A percentile compares a stretch with the other conserved stretches of the same genome.
phyloP scores from a whole-genome alignment of 2,113 vertebrate species.

The Irena cyanogastra region DNA sequence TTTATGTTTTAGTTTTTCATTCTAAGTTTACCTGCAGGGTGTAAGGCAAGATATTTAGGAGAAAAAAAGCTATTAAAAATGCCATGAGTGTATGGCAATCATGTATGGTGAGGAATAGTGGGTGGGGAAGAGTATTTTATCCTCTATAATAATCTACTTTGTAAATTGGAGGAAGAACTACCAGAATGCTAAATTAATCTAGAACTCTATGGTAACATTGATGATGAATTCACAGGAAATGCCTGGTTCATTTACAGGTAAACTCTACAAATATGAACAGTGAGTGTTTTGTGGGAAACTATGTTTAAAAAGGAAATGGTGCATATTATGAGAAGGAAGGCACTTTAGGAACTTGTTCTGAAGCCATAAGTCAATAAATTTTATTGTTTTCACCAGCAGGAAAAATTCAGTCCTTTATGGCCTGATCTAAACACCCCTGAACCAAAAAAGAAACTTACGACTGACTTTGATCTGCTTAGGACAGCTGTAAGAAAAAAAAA shows the following conservation, averaged over 20 bases:
- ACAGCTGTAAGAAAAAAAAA: not conserved
- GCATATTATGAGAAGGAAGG: not conserved
- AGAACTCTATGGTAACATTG: not conserved
- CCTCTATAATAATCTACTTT: not conserved
- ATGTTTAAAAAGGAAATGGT: not conserved
- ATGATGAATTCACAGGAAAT: not conserved
- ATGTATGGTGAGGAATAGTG: not conserved
- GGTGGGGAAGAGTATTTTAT: not conserved
- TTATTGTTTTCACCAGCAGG: not conserved
- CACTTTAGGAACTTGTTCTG: not conserved
- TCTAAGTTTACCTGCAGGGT: not conserved
- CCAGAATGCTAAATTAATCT: not conserved
- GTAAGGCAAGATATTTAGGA: not conserved
- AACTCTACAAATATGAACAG: not conserved
- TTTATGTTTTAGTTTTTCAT: not conserved
- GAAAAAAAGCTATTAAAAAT: not conserved
- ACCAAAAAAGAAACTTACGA: not conserved
- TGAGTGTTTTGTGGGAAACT: not conserved
- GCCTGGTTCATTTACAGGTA: not conserved
- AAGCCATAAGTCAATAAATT: not conserved
- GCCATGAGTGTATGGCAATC: not conserved
- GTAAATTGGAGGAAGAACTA: not conserved
- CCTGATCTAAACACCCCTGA: not conserved
- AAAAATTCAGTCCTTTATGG: not conserved
- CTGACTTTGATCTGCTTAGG: not conserved